Evolutionary conservation across 2,888 invertebrate species (phyloP).

Genomic region (Trichopria drosophilae): DNA sequence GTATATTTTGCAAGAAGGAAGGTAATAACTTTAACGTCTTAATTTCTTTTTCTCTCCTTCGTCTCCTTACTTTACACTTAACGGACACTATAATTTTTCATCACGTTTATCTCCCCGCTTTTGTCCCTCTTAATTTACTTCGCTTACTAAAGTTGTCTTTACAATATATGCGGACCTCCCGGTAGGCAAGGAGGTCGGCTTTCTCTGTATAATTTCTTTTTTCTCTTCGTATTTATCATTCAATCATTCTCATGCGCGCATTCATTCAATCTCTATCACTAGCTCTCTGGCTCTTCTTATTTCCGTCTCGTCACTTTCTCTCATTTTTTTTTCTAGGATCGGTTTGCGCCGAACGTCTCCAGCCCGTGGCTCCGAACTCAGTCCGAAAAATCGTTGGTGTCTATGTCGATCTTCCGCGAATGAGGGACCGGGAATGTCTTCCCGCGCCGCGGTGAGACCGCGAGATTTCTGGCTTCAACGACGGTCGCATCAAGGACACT

Average conservation of each 20-base stretch:
- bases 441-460: slow-evolving; percentile 49
- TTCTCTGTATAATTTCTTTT: slow-evolving; percentile 58
- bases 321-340: slow-evolving; percentile 51
- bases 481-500: slow-evolving; percentile 59
- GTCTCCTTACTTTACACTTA: slow-evolving; percentile 43
- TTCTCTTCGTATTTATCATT: slow-evolving; percentile 45
- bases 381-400: slow-evolving; percentile 47
- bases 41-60: slow-evolving; percentile 40
- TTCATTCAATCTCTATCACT: slow-evolving; percentile 35
- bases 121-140: slow-evolving; percentile 51
- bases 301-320: slow-evolving; percentile 34
- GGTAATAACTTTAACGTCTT: slow-evolving; percentile 44
- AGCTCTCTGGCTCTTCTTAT: slow-evolving; percentile 31
- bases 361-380: slow-evolving; percentile 58
- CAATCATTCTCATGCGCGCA: slow-evolving; percentile 39
- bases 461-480: slow-evolving; percentile 58
- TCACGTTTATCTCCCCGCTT: slow-evolving; percentile 42
- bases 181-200: slow-evolving; percentile 58
- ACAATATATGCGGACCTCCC: slow-evolving; percentile 58
- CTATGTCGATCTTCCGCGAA: slow-evolving; percentile 38
- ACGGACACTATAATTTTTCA: slow-evolving; percentile 50
- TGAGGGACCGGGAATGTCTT: slow-evolving; percentile 27
- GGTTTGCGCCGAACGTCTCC: slow-evolving; percentile 58
- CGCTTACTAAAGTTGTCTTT: slow-evolving; percentile 54
- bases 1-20: slow-evolving; percentile 44